Evolutionary conservation across 2,888 invertebrate genomes (phyloP), one percentile per base, ranked within the genome.

Genomic region (Dorcus hopei): DNA sequence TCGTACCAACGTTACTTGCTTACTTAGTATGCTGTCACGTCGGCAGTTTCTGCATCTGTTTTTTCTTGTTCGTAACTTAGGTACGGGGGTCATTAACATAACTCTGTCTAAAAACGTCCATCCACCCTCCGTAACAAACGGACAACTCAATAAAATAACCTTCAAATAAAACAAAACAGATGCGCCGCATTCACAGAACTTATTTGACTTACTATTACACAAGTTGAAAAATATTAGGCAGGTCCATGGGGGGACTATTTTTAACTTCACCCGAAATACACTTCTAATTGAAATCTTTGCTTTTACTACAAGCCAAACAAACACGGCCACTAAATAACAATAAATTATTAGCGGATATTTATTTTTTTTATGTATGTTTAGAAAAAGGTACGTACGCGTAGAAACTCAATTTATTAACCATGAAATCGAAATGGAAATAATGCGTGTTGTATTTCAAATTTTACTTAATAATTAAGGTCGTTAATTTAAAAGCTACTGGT

Each of bases 161-260:
- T 23, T 11, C 19, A 19, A 16, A 45, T 19, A 45, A 45, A 19
- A 45, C 45, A 11, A 45, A 45, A 19, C 9, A 23, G 19, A 19
- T 45, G n/a, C 7, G 45, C 16, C 45, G 45, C 23, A 45, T 23
- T 16, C 9, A 19, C 23, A 45, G 19, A 45, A 45, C 45, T 45
- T 19, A 45, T 23, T 45, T 45, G 45, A 45, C 45, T 45, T 16
- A 45, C 45, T 45, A 45, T 45, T 45, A 45, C 45, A 45, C 45
- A 61, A 63, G 63, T 55, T 47, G 61, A 63, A 63, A 63, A 63
- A 61, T 63, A 59, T 63, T 63, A 58, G 61, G 59, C 57, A 63
- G 61, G 63, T 59, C 63, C 63, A 54, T 55, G 49, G 55, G 63
- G 63, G 58, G 50, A 42, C 58, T 61, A 61, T 63, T 63, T 63